A percentile compares a stretch with the other conserved stretches of the same genome.
Conservation (phyloP, 2,113 vertebrate species). For the Amphilophus citrinellus region DNA sequence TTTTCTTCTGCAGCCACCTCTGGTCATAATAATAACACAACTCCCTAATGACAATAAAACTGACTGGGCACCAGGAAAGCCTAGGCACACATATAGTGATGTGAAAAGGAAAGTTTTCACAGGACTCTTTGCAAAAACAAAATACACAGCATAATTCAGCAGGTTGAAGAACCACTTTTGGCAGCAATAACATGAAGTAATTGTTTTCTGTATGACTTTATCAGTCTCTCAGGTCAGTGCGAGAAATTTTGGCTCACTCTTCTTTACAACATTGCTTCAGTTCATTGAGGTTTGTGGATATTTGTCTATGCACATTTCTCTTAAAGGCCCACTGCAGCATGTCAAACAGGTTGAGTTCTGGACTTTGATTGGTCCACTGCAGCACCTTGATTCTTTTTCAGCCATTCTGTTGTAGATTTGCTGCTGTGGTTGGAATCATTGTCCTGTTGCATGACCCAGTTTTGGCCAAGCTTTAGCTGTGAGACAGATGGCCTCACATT, state of each 20-base stretch:
- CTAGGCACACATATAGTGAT: neutral
- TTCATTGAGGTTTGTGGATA: neutral
- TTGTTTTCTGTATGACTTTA: neutral
- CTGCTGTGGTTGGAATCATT: too few species aligned
- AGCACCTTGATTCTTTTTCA: neutral
- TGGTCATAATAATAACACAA: slow-evolving; percentile 48
- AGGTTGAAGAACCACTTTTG: neutral
- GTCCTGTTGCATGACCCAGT: too few species aligned
- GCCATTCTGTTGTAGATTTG: neutral
- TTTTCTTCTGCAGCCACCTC: slow-evolving; percentile 42
- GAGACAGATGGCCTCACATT: too few species aligned
- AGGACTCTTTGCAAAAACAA: neutral
- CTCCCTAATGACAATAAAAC: slow-evolving; percentile 24
- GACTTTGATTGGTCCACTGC: neutral
- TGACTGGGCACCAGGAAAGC: neutral
- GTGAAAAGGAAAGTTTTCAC: neutral
- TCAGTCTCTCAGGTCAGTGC: neutral
- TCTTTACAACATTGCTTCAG: neutral
- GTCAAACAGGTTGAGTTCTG: neutral
- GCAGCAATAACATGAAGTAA: neutral
- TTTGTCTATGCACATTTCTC: neutral
- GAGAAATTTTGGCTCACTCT: neutral
- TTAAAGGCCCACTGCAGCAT: neutral
- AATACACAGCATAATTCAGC: neutral
- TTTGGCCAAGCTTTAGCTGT: too few species aligned